Conservation (phyloP, 2,113 vertebrate genomes). For the Oncorhynchus mykiss region DNA sequence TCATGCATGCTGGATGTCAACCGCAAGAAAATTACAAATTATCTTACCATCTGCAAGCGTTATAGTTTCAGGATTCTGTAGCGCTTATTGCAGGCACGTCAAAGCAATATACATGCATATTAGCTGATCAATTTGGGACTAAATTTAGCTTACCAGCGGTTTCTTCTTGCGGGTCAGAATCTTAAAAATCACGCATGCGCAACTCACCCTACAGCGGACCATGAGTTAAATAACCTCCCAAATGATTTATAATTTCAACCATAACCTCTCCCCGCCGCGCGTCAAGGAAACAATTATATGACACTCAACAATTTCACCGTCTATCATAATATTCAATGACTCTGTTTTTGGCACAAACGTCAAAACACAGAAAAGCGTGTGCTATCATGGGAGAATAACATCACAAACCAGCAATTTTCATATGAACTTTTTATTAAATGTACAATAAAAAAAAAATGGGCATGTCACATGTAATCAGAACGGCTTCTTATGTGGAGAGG, state of each 20-base stretch:
- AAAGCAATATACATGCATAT: slow-evolving; percentile 31
- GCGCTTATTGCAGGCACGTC: background rate
- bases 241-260: no score
- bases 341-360: slow-evolving; percentile 6
- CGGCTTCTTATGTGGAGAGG: background rate
- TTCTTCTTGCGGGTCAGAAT: slow-evolving; percentile 72
- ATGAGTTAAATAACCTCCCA: no score
- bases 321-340: background rate
- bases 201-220: background rate
- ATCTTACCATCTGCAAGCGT: background rate
- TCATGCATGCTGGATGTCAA: slow-evolving; percentile 15
- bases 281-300: no score
- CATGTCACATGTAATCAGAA: background rate
- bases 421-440: slow-evolving; percentile 56
- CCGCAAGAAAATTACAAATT: background rate
- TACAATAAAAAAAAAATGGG: slow-evolving; percentile 45
- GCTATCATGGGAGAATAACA: slow-evolving; percentile 3
- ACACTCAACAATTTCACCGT: background rate
- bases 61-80: background rate
- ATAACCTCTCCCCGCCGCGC: no score
- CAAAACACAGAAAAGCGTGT: background rate
- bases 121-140: slow-evolving; percentile 39
- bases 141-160: slow-evolving; percentile 77
- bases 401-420: slow-evolving; percentile 10
- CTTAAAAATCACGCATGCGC: slow-evolving; percentile 69